phyloP scores from a whole-genome alignment of 1,140 invertebrate species.

The Schlechtendalia chinensis region DNA sequence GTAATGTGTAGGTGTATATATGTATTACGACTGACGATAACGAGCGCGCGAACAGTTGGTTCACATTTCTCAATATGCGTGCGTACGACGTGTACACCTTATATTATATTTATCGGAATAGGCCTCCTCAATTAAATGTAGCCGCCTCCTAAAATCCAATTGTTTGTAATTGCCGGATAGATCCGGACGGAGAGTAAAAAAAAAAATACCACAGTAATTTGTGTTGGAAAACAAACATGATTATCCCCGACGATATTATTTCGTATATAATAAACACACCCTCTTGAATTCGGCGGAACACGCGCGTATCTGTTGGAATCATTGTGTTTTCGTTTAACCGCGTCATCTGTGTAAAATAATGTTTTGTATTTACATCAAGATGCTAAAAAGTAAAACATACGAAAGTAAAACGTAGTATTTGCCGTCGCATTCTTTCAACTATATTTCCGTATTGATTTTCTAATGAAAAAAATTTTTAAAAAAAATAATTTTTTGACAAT shows the following conservation, averaged over 20 bases:
- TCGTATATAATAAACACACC: neutral
- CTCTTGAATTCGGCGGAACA: neutral
- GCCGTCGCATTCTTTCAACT: no score
- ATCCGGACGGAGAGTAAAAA: neutral
- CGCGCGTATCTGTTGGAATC: neutral
- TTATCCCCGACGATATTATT: neutral
- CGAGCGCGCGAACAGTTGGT: conserved; percentile 18
- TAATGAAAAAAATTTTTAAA: no score
- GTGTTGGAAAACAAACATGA: conserved; percentile 28
- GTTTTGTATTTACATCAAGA: no score
- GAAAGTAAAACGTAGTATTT: no score
- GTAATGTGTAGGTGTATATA: neutral
- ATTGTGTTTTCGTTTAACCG: neutral
- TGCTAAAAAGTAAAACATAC: no score
- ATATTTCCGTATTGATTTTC: no score
- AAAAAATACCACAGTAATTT: neutral
- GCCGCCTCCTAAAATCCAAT: conserved; percentile 24
- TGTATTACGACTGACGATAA: neutral
- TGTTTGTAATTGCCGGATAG: conserved; percentile 29
- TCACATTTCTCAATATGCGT: neutral
- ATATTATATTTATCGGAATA: neutral
- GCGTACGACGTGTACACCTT: neutral
- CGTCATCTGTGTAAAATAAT: no score
- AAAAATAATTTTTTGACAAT: no score
- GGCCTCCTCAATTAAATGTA: conserved; percentile 2